These are phyloP conservation scores for Tricholauxania praeusta DNA, from an alignment of 2,888 invertebrate genomes.

Conservation along the genomic window DNA sequence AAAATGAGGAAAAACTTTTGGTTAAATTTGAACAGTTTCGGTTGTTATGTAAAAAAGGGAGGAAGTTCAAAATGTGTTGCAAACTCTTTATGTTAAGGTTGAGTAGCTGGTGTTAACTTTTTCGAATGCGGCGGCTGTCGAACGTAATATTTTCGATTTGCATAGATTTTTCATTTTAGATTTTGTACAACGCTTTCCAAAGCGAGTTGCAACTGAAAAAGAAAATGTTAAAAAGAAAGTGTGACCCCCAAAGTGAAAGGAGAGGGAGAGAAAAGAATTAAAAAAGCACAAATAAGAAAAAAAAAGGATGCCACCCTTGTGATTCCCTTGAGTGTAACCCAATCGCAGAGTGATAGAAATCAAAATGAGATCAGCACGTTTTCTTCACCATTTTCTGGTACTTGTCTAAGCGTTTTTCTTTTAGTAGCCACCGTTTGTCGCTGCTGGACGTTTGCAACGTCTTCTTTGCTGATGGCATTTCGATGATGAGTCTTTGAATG, in stretches of 20 bases:
- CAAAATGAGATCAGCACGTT: conserved; percentile 29
- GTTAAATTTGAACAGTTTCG: conserved; percentile 7
- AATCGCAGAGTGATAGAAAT: conserved; percentile 15
- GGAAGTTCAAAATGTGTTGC: conserved; percentile 21
- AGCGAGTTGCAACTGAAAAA: conserved; percentile 1
- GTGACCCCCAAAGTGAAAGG: neutral
- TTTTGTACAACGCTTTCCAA: conserved; percentile 39
- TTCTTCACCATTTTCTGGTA: neutral
- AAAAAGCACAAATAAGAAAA: neutral
- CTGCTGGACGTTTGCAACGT: neutral
- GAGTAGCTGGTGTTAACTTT: conserved; percentile 10
- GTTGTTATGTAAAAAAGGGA: neutral
- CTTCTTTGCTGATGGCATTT: conserved; percentile 54
- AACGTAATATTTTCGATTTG: conserved; percentile 51
- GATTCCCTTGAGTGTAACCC: neutral
- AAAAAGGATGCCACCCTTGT: neutral
- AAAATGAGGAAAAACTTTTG: conserved; percentile 26
- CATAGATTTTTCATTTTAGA: conserved; percentile 62
- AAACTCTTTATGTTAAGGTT: conserved; percentile 18
- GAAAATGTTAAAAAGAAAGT: conserved; percentile 16
- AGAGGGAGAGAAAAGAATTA: neutral
- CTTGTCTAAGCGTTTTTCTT: neutral
- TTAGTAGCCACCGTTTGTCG: neutral
- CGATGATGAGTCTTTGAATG: conserved; percentile 59
- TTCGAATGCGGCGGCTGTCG: conserved; percentile 30